Conservation (phyloP, 2,797 vertebrate genomes). For the Bradypus variegatus region DNA sequence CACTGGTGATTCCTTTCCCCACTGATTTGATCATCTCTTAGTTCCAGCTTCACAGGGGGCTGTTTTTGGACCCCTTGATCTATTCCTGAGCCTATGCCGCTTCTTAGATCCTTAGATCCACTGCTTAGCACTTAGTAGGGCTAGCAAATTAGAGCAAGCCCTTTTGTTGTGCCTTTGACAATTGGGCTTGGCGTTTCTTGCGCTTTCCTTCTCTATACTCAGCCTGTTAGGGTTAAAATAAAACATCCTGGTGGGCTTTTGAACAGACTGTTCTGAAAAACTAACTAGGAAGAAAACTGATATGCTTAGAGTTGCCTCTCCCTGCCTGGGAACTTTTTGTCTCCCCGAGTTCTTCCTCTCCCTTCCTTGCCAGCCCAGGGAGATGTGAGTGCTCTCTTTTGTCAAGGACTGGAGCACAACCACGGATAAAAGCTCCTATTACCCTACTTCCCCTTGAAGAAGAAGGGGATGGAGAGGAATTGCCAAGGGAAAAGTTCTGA, state of each 20-base stretch:
- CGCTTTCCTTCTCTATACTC: neutral
- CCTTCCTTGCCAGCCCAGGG: neutral
- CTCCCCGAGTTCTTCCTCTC: neutral
- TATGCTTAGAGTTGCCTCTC: neutral
- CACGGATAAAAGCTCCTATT: neutral
- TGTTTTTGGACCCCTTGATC: neutral
- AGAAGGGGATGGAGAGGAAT: neutral
- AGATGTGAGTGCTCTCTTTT: neutral
- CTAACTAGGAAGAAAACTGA: neutral
- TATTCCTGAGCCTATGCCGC: neutral
- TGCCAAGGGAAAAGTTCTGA: conserved; percentile 14
- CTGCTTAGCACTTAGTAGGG: neutral
- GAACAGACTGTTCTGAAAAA: conserved; percentile 1
- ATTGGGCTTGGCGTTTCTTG: neutral
- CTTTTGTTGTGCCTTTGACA: conserved; percentile 1
- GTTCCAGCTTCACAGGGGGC: neutral
- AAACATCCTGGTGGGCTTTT: neutral
- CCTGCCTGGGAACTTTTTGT: neutral
- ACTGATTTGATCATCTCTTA: neutral
- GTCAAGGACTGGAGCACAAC: neutral
- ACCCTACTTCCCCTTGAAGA: neutral
- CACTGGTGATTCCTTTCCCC: neutral
- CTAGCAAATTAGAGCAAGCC: neutral
- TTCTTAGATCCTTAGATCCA: neutral
- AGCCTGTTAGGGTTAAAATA: neutral